phyloP scores from a whole-genome alignment of 2,888 invertebrate genomes.

The Iselma pallidipennis region DNA sequence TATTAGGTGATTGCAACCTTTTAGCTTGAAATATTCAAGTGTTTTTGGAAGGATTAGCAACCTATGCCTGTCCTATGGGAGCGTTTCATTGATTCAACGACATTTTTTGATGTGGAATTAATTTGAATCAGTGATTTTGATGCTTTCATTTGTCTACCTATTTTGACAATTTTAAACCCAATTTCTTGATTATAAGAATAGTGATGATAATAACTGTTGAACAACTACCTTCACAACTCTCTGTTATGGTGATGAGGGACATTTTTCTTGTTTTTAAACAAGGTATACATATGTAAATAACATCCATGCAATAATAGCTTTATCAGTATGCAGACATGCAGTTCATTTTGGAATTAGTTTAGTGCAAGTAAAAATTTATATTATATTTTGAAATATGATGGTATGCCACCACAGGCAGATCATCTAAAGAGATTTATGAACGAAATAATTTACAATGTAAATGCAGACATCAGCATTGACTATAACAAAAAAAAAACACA shows the following conservation, averaged over 20 bases:
- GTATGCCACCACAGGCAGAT: conserved; percentile 15
- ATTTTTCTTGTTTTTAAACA: too few species aligned
- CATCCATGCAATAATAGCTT: too few species aligned
- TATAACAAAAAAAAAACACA: too few species aligned
- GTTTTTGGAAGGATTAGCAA: conserved; percentile 23
- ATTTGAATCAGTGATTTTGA: not conserved
- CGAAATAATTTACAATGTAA: conserved; percentile 24
- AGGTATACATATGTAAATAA: too few species aligned
- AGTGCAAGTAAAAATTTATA: not conserved
- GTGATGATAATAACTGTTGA: too few species aligned
- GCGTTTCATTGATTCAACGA: not conserved
- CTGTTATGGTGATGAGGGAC: too few species aligned
- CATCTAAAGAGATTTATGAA: conserved; percentile 18
- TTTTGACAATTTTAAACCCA: too few species aligned
- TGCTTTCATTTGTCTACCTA: too few species aligned
- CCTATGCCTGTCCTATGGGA: conserved; percentile 11
- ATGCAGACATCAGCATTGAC: conserved; percentile 11
- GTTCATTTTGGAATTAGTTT: not conserved
- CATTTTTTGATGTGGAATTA: not conserved
- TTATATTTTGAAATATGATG: conserved; percentile 3
- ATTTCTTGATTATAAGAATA: too few species aligned
- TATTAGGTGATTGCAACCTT: conserved; percentile 22
- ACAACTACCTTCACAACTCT: too few species aligned
- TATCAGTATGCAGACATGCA: not conserved
- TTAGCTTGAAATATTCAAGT: conserved; percentile 24